These are phyloP conservation scores for Oscheius myriophilus DNA, from an alignment of 2,888 invertebrate genomes.

Conservation along the genomic window DNA sequence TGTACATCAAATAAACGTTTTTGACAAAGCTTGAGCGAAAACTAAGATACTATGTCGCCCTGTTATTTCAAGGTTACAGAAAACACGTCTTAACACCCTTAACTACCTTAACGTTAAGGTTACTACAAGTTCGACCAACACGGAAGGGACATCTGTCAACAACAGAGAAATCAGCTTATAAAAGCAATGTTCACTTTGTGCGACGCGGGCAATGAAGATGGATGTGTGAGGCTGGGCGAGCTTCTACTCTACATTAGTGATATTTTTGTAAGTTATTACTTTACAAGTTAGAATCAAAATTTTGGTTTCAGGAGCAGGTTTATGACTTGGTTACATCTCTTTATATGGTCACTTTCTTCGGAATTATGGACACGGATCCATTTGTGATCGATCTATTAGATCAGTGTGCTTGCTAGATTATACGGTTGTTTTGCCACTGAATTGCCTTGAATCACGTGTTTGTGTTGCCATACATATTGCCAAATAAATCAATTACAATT, in stretches of 20 bases:
- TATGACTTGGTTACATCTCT: constrained; percentile 45
- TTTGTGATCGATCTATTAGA: constrained; percentile 43
- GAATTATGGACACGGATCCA: constrained; percentile 46
- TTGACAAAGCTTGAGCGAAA: no score
- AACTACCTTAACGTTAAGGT: constrained; percentile 32
- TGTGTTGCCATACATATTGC: no score
- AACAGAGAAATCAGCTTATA: constrained; percentile 42
- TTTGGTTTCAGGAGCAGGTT: constrained; percentile 42
- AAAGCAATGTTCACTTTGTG: constrained; percentile 43
- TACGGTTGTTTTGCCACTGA: no score
- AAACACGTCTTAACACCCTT: no score
- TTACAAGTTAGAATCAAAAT: background rate
- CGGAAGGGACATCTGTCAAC: constrained; percentile 40
- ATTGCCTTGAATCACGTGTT: no score
- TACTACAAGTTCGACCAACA: constrained; percentile 39
- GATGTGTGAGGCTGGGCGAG: constrained; percentile 44
- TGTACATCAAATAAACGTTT: no score
- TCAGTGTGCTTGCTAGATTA: background rate
- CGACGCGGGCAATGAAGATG: constrained; percentile 41
- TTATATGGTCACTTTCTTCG: constrained; percentile 51
- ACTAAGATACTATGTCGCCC: no score
- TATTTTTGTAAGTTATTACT: constrained; percentile 41
- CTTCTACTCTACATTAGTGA: constrained; percentile 51
- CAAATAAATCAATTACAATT: no score
- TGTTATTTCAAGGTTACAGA: no score